A percentile compares a stretch with the other conserved stretches of the same genome.
Evolutionary conservation across 1,140 invertebrate species (phyloP).

Genomic region (Metopolophium dirhodum): DNA sequence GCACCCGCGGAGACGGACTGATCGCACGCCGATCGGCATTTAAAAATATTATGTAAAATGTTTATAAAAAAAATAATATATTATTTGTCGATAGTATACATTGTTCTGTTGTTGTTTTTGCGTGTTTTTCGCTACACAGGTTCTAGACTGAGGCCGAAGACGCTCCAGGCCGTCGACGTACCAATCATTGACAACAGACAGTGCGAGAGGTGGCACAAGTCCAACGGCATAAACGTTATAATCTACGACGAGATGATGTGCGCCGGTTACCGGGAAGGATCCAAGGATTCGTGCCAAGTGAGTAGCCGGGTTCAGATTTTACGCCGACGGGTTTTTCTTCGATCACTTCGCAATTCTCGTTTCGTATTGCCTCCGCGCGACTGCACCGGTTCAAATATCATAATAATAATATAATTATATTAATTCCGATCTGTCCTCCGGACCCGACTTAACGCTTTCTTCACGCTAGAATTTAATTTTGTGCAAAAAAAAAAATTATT

Average conservation of each 20-base stretch:
- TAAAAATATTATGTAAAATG: neutral
- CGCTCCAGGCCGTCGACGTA: constrained; percentile 90
- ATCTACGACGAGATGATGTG: constrained; percentile 98
- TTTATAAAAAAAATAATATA: neutral
- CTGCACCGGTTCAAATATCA: neutral
- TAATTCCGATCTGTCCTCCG: neutral
- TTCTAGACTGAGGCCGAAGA: constrained; percentile 85
- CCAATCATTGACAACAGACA: constrained; percentile 87
- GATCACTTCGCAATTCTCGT: neutral
- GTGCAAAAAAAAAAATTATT: neutral
- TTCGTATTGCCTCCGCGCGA: neutral
- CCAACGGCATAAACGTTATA: constrained; percentile 82
- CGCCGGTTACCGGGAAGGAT: constrained; percentile 90
- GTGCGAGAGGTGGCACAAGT: constrained; percentile 76
- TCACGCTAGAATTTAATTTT: neutral
- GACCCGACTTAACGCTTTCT: neutral
- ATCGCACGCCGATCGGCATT: neutral
- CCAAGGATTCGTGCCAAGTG: constrained; percentile 82
- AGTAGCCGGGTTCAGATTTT: neutral
- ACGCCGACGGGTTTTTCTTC: neutral
- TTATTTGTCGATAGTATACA: neutral
- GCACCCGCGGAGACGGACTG: neutral
- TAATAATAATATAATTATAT: neutral
- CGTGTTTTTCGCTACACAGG: constrained; percentile 67
- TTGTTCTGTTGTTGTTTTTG: constrained; percentile 7